These are phyloP conservation scores for Allacma fusca DNA, from an alignment of 2,888 invertebrate genomes.

Conservation along the genomic window DNA sequence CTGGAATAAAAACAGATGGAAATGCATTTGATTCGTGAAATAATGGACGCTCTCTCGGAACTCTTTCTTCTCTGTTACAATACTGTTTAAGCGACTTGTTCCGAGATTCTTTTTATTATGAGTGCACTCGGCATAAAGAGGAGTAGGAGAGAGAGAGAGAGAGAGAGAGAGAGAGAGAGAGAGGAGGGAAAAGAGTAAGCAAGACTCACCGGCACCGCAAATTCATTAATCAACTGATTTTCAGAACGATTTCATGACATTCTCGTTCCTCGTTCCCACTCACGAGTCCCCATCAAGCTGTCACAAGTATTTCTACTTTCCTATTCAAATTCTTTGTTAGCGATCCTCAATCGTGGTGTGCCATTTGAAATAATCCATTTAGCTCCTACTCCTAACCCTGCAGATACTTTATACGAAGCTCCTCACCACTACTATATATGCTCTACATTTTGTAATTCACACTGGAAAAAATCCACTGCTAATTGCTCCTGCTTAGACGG, in stretches of 20 bases:
- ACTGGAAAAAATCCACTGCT: neutral
- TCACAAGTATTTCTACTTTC: conserved; percentile 33
- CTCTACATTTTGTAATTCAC: neutral
- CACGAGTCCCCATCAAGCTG: conserved; percentile 38
- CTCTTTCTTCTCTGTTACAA: no score
- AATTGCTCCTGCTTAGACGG: neutral
- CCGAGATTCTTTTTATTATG: no score
- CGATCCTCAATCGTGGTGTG: conserved; percentile 10
- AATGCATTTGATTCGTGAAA: no score
- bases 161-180: no score
- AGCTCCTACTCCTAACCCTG: conserved; percentile 5
- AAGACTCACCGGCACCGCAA: conserved; percentile 34
- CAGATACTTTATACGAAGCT: neutral
- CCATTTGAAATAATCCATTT: conserved; percentile 33
- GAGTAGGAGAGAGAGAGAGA: no score
- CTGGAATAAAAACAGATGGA: no score
- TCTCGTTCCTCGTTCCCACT: conserved; percentile 40
- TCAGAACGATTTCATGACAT: conserved; percentile 45
- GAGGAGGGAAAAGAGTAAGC: conserved; percentile 4
- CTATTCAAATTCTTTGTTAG: conserved; percentile 37
- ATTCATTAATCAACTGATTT: conserved; percentile 45
- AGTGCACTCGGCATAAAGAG: no score
- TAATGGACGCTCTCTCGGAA: no score
- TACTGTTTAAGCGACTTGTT: no score
- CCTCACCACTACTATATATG: no score